Percentiles rank a stretch among this genome's conserved stretches.
Evolutionary conservation across 2,888 invertebrate species (phyloP).

Genomic region (Venusia cambrica): DNA sequence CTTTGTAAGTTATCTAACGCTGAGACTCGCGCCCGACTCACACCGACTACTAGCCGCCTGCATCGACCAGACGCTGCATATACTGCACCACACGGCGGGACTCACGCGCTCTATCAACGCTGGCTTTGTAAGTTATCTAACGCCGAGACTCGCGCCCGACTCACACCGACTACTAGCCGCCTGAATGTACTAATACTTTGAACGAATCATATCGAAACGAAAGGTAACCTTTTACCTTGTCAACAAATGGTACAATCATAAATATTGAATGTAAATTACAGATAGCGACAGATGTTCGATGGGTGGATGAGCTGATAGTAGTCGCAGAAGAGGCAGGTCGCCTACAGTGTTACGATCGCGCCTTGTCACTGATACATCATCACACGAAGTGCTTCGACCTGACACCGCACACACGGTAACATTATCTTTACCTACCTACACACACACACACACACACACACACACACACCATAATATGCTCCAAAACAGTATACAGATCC

Average conservation of each 20-base stretch:
- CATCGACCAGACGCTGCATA: slow-evolving; percentile 90
- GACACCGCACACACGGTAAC: slow-evolving; percentile 52
- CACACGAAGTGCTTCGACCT: slow-evolving; percentile 65
- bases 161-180: slow-evolving; percentile 89
- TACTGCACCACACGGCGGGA: slow-evolving; percentile 88
- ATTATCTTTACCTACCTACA: no score
- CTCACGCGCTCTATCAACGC: slow-evolving; percentile 88
- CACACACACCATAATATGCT: no score
- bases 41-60: slow-evolving; percentile 90
- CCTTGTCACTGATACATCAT: slow-evolving; percentile 60
- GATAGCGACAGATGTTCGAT: slow-evolving; percentile 66
- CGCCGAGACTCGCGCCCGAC: slow-evolving; percentile 77
- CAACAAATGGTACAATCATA: no score
- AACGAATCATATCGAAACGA: no score
- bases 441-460: no score
- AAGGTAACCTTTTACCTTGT: no score
- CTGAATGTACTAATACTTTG: slow-evolving; percentile 94
- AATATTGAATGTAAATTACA: slow-evolving; percentile 28
- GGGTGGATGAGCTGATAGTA: slow-evolving; percentile 61
- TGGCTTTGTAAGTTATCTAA: slow-evolving; percentile 86
- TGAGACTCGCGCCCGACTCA: slow-evolving; percentile 80
- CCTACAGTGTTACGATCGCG: slow-evolving; percentile 70
- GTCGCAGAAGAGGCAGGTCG: slow-evolving; percentile 65
- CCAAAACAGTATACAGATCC: no score
- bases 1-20: slow-evolving; percentile 85